Conservation (phyloP, 2,888 invertebrate genomes). For the Omphaloscelis lunosa region DNA sequence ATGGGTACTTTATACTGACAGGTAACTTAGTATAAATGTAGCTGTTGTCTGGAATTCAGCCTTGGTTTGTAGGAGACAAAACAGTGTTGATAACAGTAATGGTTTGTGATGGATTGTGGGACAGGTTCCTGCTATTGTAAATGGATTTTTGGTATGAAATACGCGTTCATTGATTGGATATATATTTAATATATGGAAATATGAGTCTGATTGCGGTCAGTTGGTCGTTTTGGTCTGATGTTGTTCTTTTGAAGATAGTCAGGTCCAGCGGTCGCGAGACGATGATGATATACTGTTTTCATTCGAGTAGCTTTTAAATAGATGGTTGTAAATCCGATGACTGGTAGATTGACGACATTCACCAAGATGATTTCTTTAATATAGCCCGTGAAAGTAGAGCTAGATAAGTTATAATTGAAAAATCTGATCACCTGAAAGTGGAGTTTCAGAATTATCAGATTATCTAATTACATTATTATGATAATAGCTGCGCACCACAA, state of each 20-base stretch:
- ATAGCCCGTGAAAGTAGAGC: background rate
- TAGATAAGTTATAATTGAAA: background rate
- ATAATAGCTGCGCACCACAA: no score
- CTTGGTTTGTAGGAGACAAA: conserved; percentile 57
- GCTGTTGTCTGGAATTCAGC: conserved; percentile 50
- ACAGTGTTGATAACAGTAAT: conserved; percentile 60
- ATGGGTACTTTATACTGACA: conserved; percentile 40
- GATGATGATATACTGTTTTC: no score
- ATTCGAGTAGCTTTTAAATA: background rate
- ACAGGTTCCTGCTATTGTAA: conserved; percentile 42
- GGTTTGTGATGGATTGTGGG: conserved; percentile 60
- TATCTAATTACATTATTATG: background rate
- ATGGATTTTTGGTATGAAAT: conserved; percentile 27
- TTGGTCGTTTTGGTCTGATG: background rate
- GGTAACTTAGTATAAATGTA: conserved; percentile 38
- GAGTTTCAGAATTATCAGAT: background rate
- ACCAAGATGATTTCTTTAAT: background rate
- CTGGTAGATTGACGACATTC: background rate
- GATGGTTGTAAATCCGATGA: background rate
- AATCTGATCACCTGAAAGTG: background rate
- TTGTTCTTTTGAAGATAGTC: no score
- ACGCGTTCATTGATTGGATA: conserved; percentile 13
- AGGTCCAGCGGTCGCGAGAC: background rate
- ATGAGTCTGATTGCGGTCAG: background rate
- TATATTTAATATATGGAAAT: no score